A percentile compares a stretch with the other conserved stretches of the same genome.
Evolutionary conservation across 1,140 invertebrate genomes (phyloP).

Genomic region (Musca vetustissima): DNA sequence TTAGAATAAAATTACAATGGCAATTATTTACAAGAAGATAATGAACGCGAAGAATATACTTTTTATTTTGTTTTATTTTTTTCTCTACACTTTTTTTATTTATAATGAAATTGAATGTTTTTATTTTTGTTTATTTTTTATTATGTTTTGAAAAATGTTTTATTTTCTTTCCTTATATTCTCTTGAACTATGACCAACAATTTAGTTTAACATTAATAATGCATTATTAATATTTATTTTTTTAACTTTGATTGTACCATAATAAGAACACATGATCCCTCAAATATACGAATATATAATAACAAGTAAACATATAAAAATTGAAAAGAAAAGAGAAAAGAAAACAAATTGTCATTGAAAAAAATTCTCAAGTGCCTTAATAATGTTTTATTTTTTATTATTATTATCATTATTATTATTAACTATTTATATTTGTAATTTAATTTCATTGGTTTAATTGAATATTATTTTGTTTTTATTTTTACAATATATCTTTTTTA

Average conservation of each 20-base stretch:
- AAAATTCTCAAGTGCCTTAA: slow-evolving; percentile 24
- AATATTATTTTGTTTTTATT: slow-evolving; percentile 20
- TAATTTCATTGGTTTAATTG: slow-evolving; percentile 23
- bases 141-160: not conserved
- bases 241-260: not conserved
- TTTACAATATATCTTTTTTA: slow-evolving; percentile 19
- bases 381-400: slow-evolving; percentile 18
- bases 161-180: too few species aligned
- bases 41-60: not conserved
- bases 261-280: too few species aligned
- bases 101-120: not conserved
- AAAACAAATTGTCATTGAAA: slow-evolving; percentile 17
- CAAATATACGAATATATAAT: not conserved
- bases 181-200: too few species aligned
- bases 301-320: not conserved
- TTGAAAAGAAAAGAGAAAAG: not conserved
- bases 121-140: not conserved
- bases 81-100: not conserved
- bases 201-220: not conserved
- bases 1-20: slow-evolving; percentile 16
- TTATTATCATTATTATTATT: slow-evolving; percentile 16
- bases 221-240: slow-evolving; percentile 12
- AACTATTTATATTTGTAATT: slow-evolving; percentile 25
- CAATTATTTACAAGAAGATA: slow-evolving; percentile 7
- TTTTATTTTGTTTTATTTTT: not conserved